Conservation (phyloP, 2,888 invertebrate species). For the Drosophila stalkeri region DNA sequence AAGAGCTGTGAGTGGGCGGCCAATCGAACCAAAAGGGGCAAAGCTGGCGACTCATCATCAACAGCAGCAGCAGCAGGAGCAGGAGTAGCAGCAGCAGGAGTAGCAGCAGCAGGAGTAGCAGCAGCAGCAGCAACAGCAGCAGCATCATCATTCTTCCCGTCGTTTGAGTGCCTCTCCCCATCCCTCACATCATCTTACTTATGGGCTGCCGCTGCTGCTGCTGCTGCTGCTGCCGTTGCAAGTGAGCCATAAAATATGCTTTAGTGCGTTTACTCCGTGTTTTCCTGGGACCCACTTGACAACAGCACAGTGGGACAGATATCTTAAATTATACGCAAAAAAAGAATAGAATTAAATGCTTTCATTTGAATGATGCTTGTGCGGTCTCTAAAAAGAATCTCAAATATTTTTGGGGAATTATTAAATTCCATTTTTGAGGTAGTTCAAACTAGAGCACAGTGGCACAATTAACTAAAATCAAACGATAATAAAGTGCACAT, state of each 20-base stretch:
- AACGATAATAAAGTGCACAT: not conserved
- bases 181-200: slow-evolving; percentile 3
- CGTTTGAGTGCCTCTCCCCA: slow-evolving; percentile 19
- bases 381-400: not conserved
- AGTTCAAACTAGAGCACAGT: not conserved
- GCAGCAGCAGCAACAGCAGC: slow-evolving; percentile 20
- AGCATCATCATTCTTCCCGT: slow-evolving; percentile 52
- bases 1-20: slow-evolving; percentile 39
- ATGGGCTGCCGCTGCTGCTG: not conserved
- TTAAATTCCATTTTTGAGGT: not conserved
- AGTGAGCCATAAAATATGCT: slow-evolving; percentile 79
- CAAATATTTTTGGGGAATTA: not conserved
- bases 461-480: not conserved
- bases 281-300: slow-evolving; percentile 23
- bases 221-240: slow-evolving; percentile 44
- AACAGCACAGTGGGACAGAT: slow-evolving; percentile 41
- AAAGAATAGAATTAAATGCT: not conserved
- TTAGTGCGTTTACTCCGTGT: slow-evolving; percentile 62
- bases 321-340: slow-evolving; percentile 7
- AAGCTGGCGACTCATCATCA: slow-evolving; percentile 55
- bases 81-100: slow-evolving; percentile 6
- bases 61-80: slow-evolving; percentile 48
- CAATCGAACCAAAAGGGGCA: slow-evolving; percentile 44
- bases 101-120: slow-evolving; percentile 12
- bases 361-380: not conserved